Evolutionary conservation across 53 echinoderm and acorn worm species (phyloP), one percentile per base, ranked within the genome.

Genomic region (Hippasteria phrygiana): DNA sequence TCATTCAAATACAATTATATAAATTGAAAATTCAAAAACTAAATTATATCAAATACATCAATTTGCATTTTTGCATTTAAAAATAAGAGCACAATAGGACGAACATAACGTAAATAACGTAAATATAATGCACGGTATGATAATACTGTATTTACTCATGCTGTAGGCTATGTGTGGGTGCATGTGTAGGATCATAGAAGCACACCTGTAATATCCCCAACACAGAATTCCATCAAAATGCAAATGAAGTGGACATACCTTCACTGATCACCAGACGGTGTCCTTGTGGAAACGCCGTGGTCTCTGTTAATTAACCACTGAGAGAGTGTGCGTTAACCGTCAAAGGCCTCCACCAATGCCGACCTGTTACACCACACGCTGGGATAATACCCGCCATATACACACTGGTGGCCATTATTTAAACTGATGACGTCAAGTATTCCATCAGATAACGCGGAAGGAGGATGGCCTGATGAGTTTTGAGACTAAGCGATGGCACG

Each of bases 391-490:
- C 20, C 27, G 26, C 0, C 20, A 76, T 48, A 76, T 51, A 48
- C 76, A 48, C 51, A 51, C 9, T 33, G 33, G 35, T 32, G 28
- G 34, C 48, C 33, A 33, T 76, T 75, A 53, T 14, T 50, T 29
- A 33, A n/a, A 78, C 55, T 78, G 36, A 53, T 77, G 77, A 78
- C 78, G 78, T 78, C 78, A 36, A 56, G 27, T 2, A 27, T 38
- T 37, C 39, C 56, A 78, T 78, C 78, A 78, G 78, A 78, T 78
- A 37, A 78, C 38, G 40, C 78, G 78, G 78, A 59, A 55, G 59
- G 59, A 55, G 47, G 59, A 78, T 13, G 78, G 9, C 6, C 54
- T 17, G 22, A n/a, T 42, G 70, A 24, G 3, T 17, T 3, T 59
- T 22, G 0, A 24, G 20, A 26, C 29, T 76, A 34, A 75, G 31